Evolutionary conservation across 2,113 vertebrate species (phyloP).

Genomic region (Rhabdornis inornatus): DNA sequence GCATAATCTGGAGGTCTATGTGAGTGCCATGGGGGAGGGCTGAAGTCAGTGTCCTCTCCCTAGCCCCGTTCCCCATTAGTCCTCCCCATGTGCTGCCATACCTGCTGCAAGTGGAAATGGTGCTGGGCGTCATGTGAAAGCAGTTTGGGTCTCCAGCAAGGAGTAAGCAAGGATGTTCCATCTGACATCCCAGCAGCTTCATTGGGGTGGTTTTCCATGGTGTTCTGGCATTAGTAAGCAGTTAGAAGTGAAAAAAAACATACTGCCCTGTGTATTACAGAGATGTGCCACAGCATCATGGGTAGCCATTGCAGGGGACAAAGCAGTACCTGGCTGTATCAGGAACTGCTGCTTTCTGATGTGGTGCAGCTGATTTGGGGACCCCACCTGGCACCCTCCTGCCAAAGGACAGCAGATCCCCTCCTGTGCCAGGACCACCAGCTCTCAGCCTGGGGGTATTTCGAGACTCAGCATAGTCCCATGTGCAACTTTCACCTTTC

Average conservation of each 20-base stretch:
- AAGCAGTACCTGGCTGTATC: not conserved
- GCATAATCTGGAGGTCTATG: not conserved
- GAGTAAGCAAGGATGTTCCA: not conserved
- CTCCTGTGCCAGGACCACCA: not conserved
- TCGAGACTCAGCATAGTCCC: no score
- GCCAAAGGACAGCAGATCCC: not conserved
- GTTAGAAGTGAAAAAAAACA: not conserved
- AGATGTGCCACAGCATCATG: not conserved
- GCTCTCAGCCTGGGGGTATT: not conserved
- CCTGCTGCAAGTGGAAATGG: not conserved
- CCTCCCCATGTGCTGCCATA: not conserved
- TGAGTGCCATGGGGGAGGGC: rapidly evolving
- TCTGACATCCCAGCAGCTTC: not conserved
- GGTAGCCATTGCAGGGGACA: not conserved
- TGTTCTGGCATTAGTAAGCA: not conserved
- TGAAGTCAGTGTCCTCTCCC: not conserved
- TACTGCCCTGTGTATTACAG: not conserved
- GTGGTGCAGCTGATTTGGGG: not conserved
- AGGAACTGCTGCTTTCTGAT: not conserved
- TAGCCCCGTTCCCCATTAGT: rapidly evolving
- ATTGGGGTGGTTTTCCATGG: rapidly evolving
- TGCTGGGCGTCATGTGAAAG: rapidly evolving
- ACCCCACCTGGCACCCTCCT: rapidly evolving
- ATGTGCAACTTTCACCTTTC: not conserved
- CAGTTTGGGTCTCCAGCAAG: not conserved